These are phyloP conservation scores for Unio pictorum DNA, from an alignment of 2,888 invertebrate genomes.

Conservation along the genomic window DNA sequence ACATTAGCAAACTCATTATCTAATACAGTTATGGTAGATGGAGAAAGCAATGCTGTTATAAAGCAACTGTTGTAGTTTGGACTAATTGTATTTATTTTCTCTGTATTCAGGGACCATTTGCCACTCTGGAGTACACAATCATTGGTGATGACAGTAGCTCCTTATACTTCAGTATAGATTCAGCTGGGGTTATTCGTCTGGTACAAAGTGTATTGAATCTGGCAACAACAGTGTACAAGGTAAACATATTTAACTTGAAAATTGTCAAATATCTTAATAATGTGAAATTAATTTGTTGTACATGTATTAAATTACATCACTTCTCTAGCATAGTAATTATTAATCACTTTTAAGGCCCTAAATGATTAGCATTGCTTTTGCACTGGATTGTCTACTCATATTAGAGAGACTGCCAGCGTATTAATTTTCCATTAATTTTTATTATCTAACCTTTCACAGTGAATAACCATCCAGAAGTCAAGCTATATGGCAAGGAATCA, in stretches of 20 bases:
- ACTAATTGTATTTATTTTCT: slow-evolving; percentile 3
- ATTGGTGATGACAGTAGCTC: slow-evolving; percentile 53
- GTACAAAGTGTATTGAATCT: slow-evolving; percentile 11
- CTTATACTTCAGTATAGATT: slow-evolving; percentile 28
- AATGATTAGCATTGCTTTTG: too few species aligned
- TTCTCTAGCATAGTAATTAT: background rate
- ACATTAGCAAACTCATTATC: too few species aligned
- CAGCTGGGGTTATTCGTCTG: slow-evolving; percentile 23
- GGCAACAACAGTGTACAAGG: slow-evolving; percentile 17
- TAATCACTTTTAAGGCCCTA: too few species aligned
- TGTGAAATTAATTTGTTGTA: background rate
- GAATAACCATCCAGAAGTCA: too few species aligned
- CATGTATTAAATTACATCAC: background rate
- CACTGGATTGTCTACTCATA: too few species aligned
- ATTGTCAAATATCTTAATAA: background rate
- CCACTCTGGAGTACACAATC: slow-evolving; percentile 43
- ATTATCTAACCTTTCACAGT: too few species aligned
- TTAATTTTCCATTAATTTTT: too few species aligned
- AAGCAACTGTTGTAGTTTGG: background rate
- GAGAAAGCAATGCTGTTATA: too few species aligned
- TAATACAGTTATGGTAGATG: too few species aligned
- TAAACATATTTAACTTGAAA: slow-evolving; percentile 12
- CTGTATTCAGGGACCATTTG: slow-evolving; percentile 49
- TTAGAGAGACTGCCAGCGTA: too few species aligned
- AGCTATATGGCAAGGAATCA: too few species aligned